These are phyloP conservation scores for Grapholita molesta DNA, from an alignment of 1,140 invertebrate species.

Conservation along the genomic window DNA sequence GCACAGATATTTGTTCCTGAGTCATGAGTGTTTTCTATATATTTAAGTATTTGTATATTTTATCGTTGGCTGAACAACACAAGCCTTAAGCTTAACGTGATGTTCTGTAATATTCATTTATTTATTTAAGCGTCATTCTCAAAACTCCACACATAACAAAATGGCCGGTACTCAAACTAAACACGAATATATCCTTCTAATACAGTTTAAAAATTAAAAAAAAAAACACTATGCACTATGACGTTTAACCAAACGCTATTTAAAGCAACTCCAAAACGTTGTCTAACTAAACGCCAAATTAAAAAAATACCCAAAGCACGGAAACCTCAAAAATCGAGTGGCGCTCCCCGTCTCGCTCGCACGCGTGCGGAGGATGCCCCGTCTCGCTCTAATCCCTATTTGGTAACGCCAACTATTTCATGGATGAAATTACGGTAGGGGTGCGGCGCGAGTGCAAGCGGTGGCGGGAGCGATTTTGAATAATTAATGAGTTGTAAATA, in stretches of 20 bases:
- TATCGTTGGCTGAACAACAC: too few species aligned
- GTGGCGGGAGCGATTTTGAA: slow-evolving; percentile 26
- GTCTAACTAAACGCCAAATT: neutral
- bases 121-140: too few species aligned
- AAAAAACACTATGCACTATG: slow-evolving; percentile 2
- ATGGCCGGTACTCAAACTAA: too few species aligned
- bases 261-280: neutral
- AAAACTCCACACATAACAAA: too few species aligned
- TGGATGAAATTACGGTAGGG: slow-evolving; percentile 69
- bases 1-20: too few species aligned
- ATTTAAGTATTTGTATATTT: too few species aligned
- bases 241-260: neutral
- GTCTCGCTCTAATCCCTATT: slow-evolving; percentile 72
- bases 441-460: slow-evolving; percentile 28
- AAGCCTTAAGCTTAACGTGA: too few species aligned
- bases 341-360: slow-evolving; percentile 42
- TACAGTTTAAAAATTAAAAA: neutral
- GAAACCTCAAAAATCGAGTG: slow-evolving; percentile 53
- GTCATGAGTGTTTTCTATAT: too few species aligned
- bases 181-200: neutral
- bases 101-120: too few species aligned
- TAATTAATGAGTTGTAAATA: neutral
- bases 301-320: slow-evolving; percentile 20
- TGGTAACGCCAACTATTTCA: slow-evolving; percentile 77
- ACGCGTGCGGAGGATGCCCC: slow-evolving; percentile 24